phyloP scores from a whole-genome alignment of 2,113 vertebrate genomes.

The Paratilapia polleni region DNA sequence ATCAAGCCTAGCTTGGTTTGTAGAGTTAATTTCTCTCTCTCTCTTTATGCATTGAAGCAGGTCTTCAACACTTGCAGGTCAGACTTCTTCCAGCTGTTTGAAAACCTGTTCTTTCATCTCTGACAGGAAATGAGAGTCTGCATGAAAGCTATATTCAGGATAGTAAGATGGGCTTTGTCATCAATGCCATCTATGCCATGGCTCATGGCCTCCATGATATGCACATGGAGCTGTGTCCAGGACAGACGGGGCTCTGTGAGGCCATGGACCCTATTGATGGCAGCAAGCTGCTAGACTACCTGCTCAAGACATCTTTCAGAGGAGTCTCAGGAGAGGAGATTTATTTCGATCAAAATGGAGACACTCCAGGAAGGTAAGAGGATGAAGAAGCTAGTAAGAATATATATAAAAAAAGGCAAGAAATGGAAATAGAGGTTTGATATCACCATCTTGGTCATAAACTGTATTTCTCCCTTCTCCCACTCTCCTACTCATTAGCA shows the following conservation, averaged over 20 bases:
- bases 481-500: conserved; percentile 28
- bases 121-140: conserved; percentile 91
- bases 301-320: conserved; percentile 92
- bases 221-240: conserved; percentile 89
- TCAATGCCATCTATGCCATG: conserved; percentile 99
- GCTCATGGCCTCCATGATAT: conserved; percentile 96
- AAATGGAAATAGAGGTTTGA: conserved; percentile 4
- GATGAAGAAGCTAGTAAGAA: not conserved
- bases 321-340: conserved; percentile 96
- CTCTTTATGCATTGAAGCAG: not conserved
- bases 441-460: not conserved
- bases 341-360: conserved; percentile 97
- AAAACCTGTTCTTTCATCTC: not conserved
- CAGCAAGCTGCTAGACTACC: conserved; percentile 93
- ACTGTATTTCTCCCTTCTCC: conserved; percentile 1
- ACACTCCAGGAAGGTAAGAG: conserved; percentile 93
- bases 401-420: not conserved
- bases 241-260: conserved; percentile 89
- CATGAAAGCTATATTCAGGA: conserved; percentile 97
- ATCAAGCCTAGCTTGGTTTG: not conserved
- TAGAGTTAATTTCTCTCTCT: not conserved
- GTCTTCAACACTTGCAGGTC: not conserved
- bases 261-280: conserved; percentile 98
- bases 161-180: conserved; percentile 99
- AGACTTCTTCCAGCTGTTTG: not conserved